phyloP scores from a whole-genome alignment of 2,113 vertebrate genomes.

The Puma concolor region DNA sequence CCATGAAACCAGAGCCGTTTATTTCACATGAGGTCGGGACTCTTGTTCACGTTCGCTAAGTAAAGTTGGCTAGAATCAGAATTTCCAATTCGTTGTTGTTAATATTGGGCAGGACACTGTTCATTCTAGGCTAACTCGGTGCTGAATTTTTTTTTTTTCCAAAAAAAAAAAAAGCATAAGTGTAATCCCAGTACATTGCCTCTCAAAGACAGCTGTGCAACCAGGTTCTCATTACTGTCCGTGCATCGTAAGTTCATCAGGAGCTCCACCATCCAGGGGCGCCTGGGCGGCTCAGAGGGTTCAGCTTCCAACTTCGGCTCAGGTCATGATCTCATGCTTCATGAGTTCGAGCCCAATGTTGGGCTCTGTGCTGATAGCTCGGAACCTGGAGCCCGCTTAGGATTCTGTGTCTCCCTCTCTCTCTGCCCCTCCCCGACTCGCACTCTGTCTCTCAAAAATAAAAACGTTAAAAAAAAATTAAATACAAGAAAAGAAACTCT shows the following conservation, averaged over 20 bases:
- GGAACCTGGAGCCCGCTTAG: too few relatives aligned
- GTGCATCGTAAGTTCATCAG: neutral
- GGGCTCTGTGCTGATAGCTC: too few relatives aligned
- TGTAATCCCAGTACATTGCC: neutral
- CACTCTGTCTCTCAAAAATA: too few relatives aligned
- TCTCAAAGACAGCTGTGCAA: neutral
- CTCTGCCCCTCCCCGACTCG: too few relatives aligned
- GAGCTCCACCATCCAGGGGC: fast-evolving
- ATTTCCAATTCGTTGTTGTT: neutral
- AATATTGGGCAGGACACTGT: neutral
- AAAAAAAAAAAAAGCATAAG: neutral
- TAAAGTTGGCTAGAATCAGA: neutral
- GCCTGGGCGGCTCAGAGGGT: too few relatives aligned
- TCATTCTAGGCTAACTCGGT: fast-evolving
- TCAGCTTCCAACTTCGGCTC: too few relatives aligned
- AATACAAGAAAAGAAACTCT: neutral
- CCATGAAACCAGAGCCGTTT: fast-evolving
- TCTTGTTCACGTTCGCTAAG: neutral
- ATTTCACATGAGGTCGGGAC: neutral
- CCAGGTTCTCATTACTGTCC: fast-evolving
- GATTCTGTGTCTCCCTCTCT: too few relatives aligned
- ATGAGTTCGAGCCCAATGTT: too few relatives aligned
- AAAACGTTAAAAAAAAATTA: too few relatives aligned
- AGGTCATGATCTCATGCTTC: too few relatives aligned
- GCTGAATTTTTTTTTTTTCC: too few relatives aligned